Evolutionary conservation across 1,140 invertebrate species (phyloP).

Genomic region (Andrena cerasifolii): DNA sequence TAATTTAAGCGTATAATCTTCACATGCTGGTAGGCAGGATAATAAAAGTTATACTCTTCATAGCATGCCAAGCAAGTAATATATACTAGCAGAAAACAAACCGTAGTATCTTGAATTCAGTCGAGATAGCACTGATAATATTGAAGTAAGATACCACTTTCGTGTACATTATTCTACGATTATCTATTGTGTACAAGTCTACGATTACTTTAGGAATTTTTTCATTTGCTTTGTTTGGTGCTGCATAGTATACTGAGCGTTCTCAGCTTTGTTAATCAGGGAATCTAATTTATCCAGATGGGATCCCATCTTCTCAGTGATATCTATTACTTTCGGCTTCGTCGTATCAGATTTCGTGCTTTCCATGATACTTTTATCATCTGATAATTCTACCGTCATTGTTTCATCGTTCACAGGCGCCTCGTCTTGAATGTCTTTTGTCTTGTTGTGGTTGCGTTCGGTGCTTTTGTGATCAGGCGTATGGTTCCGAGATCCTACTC

Average conservation of each 20-base stretch:
- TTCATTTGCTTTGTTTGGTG: conserved; percentile 89
- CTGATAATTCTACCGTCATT: conserved; percentile 59
- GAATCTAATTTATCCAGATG: conserved; percentile 85
- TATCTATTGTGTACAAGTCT: no score
- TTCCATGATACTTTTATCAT: conserved; percentile 71
- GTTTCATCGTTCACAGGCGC: conserved; percentile 66
- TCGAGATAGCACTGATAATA: neutral
- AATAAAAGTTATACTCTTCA: neutral
- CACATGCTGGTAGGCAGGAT: neutral
- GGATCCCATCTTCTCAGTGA: conserved; percentile 84
- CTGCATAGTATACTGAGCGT: conserved; percentile 85
- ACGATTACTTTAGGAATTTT: conserved; percentile 84
- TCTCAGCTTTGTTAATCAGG: conserved; percentile 86
- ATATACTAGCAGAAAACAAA: neutral
- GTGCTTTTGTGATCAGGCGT: conserved; percentile 72
- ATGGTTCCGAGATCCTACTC: conserved; percentile 77
- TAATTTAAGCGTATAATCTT: neutral
- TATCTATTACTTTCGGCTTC: conserved; percentile 76
- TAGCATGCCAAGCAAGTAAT: conserved; percentile 1
- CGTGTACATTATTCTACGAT: no score
- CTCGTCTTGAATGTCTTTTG: conserved; percentile 18
- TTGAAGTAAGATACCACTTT: conserved; percentile 4
- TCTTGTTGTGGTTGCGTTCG: conserved; percentile 35
- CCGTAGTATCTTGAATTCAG: neutral
- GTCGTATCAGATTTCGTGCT: neutral